Evolutionary conservation across 92 coral and sea anemone genomes (phyloP), one percentile per base, ranked within the genome.

Genomic region (Desmophyllum pertusum): DNA sequence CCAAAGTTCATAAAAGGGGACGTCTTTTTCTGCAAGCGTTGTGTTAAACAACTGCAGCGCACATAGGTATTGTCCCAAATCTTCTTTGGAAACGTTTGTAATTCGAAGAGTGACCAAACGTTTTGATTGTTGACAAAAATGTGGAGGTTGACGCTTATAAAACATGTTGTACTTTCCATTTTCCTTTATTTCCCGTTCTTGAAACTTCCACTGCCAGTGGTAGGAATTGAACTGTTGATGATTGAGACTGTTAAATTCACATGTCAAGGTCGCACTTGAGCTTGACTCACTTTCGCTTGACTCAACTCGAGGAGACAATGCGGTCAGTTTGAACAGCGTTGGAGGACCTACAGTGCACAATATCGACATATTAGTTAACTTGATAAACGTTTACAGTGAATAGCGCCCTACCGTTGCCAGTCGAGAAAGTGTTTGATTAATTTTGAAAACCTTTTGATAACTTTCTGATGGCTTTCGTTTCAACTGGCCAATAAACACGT

Each of bases 191-290:
- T 25, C 38, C 0, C 43, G 11, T 10, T 17, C 77, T 31, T 45
- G 31, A 27, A 43, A 73, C n/a, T 48, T 52, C 77, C 77, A 73
- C 39, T 14, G 50, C 77, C 77, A 73, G 38, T 7, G 27, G 14
- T 73, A 73, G 18, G 43, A 43, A 33, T 43, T 11, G 2, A 4
- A 4, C 17, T 45, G 36, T 1, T 25, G 37, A 73, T 46, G n/a
- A 17, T 13, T 38, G 1, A 73, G n/a, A 17, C 30, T 31, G 31
- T n/a, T 73, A 9, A 46, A 38, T 10, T 25, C 30, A n/a, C 77
- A 73, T 5, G 2, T 5, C 38, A 73, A 73, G 19, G 77, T 73
- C 0, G 59, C 41, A 73, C 43, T 73, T 27, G 31, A 21, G 14
- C 43, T 31, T n/a, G n/a, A n/a, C n/a, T n/a, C n/a, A n/a, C n/a